Evolutionary conservation across 92 coral and sea anemone genomes (phyloP).

Genomic region (Siderastrea siderea): DNA sequence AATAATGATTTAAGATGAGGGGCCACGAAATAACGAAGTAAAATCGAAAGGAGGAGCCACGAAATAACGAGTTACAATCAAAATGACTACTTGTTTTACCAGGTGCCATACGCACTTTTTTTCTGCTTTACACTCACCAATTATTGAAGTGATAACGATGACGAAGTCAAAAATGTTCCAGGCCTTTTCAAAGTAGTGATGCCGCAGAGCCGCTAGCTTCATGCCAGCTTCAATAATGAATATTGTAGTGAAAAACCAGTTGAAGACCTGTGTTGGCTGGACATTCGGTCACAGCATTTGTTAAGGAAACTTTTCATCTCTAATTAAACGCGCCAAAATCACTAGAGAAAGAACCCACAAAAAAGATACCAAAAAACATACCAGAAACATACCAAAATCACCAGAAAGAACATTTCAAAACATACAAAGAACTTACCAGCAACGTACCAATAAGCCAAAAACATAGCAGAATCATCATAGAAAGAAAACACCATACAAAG

Average conservation of each 20-base stretch:
- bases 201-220: slow-evolving; percentile 86
- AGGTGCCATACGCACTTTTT: not conserved
- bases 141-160: slow-evolving; percentile 80
- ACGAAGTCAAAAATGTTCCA: slow-evolving; percentile 97
- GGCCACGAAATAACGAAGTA: no score
- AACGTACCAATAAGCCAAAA: no score
- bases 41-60: no score
- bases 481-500: not conserved
- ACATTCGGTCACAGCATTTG: slow-evolving; percentile 37
- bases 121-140: slow-evolving; percentile 73
- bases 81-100: not conserved
- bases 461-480: no score
- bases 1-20: no score
- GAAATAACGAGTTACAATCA: no score
- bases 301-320: slow-evolving; percentile 14
- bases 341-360: not conserved
- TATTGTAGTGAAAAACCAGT: slow-evolving; percentile 86
- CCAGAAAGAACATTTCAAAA: no score
- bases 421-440: no score
- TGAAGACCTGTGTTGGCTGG: slow-evolving; percentile 81
- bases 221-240: slow-evolving; percentile 82
- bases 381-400: no score
- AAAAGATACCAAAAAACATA: no score
- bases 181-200: slow-evolving; percentile 81
- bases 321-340: not conserved